Percentiles rank a stretch among this genome's conserved stretches.
phyloP scores from a whole-genome alignment of 2,113 vertebrate species.

The Copsychus sechellarum region DNA sequence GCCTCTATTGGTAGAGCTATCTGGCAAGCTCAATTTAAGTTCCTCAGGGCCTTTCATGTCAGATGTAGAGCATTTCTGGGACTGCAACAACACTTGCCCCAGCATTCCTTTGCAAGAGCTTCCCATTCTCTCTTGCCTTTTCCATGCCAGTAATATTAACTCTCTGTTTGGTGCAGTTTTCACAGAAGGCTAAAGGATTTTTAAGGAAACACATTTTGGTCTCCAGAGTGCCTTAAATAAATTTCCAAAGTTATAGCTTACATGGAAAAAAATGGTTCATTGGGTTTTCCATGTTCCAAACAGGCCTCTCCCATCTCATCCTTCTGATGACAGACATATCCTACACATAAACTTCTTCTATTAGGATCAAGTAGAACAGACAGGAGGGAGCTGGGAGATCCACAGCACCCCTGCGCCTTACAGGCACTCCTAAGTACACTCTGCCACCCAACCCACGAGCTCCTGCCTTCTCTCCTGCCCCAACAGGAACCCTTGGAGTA shows the following conservation, averaged over 20 bases:
- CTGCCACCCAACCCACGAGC: neutral
- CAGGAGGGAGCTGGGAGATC: neutral
- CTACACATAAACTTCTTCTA: neutral
- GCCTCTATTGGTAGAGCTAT: neutral
- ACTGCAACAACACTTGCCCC: neutral
- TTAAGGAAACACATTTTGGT: neutral
- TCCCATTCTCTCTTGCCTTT: neutral
- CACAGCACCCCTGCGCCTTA: neutral
- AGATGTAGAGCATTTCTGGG: neutral
- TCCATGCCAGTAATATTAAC: neutral
- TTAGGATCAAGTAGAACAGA: neutral
- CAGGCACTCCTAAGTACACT: neutral
- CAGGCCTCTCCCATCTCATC: neutral
- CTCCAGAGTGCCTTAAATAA: neutral
- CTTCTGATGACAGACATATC: neutral
- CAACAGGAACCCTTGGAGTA: fast-evolving
- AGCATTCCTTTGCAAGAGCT: neutral
- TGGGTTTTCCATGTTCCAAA: neutral
- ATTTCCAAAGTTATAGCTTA: neutral
- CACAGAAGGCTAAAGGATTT: neutral
- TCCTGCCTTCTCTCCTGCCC: neutral
- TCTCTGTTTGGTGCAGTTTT: neutral
- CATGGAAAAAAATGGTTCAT: neutral
- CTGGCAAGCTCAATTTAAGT: neutral
- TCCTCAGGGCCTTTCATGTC: neutral